phyloP scores from a whole-genome alignment of 2,888 invertebrate species.

The Acanthococcus lagerstroemiae region DNA sequence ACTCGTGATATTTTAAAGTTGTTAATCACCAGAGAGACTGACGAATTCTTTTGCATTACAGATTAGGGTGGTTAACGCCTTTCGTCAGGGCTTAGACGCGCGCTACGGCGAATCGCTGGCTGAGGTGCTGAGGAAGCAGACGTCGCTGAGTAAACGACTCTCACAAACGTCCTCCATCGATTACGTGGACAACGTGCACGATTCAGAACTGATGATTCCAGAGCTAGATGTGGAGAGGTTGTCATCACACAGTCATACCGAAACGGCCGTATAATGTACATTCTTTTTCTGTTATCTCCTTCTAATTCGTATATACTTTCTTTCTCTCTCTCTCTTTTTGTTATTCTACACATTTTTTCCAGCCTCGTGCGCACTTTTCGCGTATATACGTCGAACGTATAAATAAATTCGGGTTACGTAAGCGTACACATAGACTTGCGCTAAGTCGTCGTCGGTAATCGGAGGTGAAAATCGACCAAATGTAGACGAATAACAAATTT shows the following conservation, averaged over 20 bases:
- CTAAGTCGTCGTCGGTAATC: no score
- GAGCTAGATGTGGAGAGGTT: conserved; percentile 87
- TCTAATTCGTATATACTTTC: not conserved
- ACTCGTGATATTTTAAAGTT: no score
- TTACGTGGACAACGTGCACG: conserved; percentile 79
- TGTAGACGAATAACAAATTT: no score
- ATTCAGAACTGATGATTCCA: conserved; percentile 69
- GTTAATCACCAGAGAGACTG: no score
- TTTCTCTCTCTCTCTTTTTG: conserved; percentile 5
- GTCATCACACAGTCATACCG: conserved; percentile 87
- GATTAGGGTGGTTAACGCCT: conserved; percentile 99
- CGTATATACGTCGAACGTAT: no score
- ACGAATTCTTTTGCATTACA: conserved; percentile 51
- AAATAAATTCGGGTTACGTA: no score
- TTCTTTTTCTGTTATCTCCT: not conserved
- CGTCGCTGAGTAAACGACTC: conserved; percentile 81
- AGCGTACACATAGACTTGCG: no score
- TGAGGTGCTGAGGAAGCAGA: conserved; percentile 87
- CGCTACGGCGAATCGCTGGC: conserved; percentile 83
- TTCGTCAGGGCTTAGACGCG: conserved; percentile 97
- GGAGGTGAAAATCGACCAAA: no score
- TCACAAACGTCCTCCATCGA: conserved; percentile 87
- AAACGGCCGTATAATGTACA: conserved; percentile 70
- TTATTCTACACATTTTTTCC: not conserved
- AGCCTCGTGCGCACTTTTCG: no score